Conservation (phyloP, 2,797 vertebrate genomes). For the Martes flavigula region DNA sequence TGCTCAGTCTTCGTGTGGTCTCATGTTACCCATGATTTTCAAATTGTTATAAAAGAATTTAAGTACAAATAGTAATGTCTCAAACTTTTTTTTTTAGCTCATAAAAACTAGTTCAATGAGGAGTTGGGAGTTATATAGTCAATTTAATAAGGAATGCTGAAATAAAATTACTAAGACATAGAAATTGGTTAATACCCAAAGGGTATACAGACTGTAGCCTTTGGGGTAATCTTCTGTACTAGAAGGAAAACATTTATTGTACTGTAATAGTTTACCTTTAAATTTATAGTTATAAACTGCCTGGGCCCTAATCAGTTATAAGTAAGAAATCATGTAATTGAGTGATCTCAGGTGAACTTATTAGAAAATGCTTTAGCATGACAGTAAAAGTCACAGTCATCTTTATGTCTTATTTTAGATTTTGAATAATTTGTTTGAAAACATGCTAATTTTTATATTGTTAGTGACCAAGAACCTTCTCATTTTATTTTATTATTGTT, state of each 20-base stretch:
- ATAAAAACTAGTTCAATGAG: not conserved
- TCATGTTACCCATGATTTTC: not conserved
- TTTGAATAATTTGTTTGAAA: slow-evolving; percentile 7
- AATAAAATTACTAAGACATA: not conserved
- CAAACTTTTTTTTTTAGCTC: not conserved
- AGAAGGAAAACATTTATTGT: not conserved
- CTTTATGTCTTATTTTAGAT: slow-evolving; percentile 13
- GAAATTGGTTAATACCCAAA: not conserved
- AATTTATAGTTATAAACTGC: not conserved
- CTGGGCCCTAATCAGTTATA: not conserved
- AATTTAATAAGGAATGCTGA: not conserved
- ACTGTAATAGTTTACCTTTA: not conserved
- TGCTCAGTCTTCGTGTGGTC: not conserved
- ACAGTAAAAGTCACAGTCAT: not conserved
- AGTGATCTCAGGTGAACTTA: not conserved
- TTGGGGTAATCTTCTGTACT: not conserved
- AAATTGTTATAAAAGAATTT: not conserved
- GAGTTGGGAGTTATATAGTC: not conserved
- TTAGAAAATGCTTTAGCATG: not conserved
- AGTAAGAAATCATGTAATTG: not conserved
- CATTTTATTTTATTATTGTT: not conserved
- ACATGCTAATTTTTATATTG: not conserved
- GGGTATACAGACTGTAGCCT: not conserved
- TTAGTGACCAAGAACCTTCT: not conserved
- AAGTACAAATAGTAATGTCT: not conserved